These are phyloP conservation scores for Cairina moschata DNA, from an alignment of 2,113 vertebrate species.

Conservation along the genomic window DNA sequence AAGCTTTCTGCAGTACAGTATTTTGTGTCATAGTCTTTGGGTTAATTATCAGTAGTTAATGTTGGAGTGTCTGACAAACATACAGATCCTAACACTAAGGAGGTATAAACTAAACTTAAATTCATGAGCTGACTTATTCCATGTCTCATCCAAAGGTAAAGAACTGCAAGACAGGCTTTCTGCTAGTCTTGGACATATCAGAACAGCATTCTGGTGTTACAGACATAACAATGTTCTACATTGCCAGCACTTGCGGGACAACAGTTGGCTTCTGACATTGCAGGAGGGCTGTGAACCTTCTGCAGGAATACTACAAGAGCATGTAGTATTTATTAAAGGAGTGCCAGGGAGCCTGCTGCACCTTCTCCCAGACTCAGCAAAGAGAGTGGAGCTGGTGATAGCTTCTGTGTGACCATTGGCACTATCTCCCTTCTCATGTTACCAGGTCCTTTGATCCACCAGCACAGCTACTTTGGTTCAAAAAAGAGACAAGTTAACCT, in stretches of 20 bases:
- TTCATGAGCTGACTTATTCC: background rate
- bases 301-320: background rate
- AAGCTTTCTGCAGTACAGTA: background rate
- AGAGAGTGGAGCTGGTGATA: background rate
- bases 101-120: background rate
- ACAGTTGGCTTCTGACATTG: background rate
- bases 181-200: background rate
- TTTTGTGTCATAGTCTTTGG: background rate
- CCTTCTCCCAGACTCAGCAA: background rate
- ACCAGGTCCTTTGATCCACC: background rate
- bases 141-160: background rate
- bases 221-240: background rate
- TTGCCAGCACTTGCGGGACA: background rate
- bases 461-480: background rate
- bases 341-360: background rate
- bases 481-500: background rate
- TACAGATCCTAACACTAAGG: background rate
- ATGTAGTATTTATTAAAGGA: background rate
- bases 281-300: background rate
- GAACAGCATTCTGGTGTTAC: background rate
- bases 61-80: background rate
- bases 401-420: background rate
- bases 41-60: background rate
- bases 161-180: background rate
- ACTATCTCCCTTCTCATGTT: background rate